These are phyloP conservation scores for Tetraodon nigroviridis DNA, from an alignment of 2,113 vertebrate species.

Conservation along the genomic window DNA sequence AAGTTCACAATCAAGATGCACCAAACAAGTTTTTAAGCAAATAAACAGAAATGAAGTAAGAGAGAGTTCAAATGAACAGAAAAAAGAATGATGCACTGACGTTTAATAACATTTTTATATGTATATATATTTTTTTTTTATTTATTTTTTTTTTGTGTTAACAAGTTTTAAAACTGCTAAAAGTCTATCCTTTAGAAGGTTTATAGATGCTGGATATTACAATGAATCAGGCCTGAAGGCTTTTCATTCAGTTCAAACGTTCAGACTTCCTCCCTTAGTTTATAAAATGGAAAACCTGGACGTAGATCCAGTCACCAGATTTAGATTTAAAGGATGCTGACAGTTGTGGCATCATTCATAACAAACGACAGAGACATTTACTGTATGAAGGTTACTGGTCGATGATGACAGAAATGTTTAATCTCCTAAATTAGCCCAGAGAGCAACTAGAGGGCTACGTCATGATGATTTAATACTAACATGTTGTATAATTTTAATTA, in stretches of 20 bases:
- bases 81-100: no score
- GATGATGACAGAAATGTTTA: conserved; percentile 69
- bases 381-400: conserved; percentile 57
- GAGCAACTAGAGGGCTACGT: conserved; percentile 59
- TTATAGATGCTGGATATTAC: conserved; percentile 54
- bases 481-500: conserved; percentile 72
- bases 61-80: no score
- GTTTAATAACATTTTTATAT: no score
- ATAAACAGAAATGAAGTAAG: no score
- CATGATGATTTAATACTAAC: conserved; percentile 68
- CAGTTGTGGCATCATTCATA: conserved; percentile 45
- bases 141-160: no score
- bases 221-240: conserved; percentile 44
- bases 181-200: conserved; percentile 1
- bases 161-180: background rate
- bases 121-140: no score
- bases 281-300: conserved; percentile 20
- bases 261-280: conserved; percentile 24
- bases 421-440: conserved; percentile 58
- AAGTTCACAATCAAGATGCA: no score
- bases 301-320: conserved; percentile 21
- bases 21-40: no score
- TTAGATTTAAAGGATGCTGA: conserved; percentile 42
- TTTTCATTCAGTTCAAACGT: conserved; percentile 37
- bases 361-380: conserved; percentile 55